Conservation (phyloP, 2,797 vertebrate species). For the Channa striata region DNA sequence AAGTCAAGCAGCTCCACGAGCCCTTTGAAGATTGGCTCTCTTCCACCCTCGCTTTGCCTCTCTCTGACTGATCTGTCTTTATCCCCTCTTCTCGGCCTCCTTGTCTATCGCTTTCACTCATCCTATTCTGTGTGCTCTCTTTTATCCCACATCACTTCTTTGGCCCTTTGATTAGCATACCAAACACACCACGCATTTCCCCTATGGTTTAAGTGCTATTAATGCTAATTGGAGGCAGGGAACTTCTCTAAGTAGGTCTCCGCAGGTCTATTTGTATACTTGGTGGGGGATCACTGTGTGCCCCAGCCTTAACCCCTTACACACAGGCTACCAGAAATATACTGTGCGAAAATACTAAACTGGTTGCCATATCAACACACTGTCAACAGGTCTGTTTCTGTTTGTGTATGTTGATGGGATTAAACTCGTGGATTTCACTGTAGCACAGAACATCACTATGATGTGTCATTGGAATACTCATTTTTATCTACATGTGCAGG, state of each 20-base stretch:
- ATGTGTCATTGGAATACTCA: not conserved
- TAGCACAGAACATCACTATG: not conserved
- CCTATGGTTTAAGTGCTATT: slow-evolving; percentile 82
- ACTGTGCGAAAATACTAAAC: not conserved
- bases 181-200: slow-evolving; percentile 81
- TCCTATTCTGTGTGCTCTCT: slow-evolving; percentile 80
- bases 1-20: slow-evolving; percentile 64
- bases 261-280: slow-evolving; percentile 81
- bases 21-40: slow-evolving; percentile 79
- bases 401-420: not conserved
- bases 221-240: slow-evolving; percentile 81
- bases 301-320: slow-evolving; percentile 32
- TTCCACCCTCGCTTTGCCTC: slow-evolving; percentile 65
- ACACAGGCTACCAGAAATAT: not conserved
- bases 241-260: slow-evolving; percentile 69
- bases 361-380: not conserved
- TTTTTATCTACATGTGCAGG: not conserved
- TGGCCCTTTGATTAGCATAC: slow-evolving; percentile 82
- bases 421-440: not conserved
- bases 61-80: slow-evolving; percentile 78
- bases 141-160: slow-evolving; percentile 83
- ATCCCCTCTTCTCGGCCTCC: slow-evolving; percentile 76
- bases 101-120: slow-evolving; percentile 77
- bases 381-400: not conserved
- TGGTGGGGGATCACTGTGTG: slow-evolving; percentile 64